phyloP scores from a whole-genome alignment of 2,888 invertebrate genomes.

The Strigamia transsilvanica region DNA sequence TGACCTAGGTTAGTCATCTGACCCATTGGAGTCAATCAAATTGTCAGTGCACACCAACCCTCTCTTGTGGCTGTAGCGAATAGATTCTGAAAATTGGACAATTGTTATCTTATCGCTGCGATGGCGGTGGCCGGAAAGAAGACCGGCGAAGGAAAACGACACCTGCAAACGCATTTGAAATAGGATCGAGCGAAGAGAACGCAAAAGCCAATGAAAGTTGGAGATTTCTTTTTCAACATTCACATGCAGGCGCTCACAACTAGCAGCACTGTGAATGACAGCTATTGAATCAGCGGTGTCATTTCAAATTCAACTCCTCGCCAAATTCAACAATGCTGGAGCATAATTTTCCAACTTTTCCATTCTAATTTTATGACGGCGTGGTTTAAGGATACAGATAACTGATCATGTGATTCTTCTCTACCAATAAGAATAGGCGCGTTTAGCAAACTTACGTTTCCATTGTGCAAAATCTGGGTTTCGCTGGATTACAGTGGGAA shows the following conservation, averaged over 20 bases:
- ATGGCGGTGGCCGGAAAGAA: not conserved
- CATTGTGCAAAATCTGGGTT: too few species aligned
- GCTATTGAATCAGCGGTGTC: not conserved
- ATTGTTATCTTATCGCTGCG: not conserved
- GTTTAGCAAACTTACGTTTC: too few species aligned
- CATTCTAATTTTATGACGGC: too few species aligned
- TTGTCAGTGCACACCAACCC: too few species aligned
- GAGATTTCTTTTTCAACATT: not conserved
- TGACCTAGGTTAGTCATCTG: too few species aligned
- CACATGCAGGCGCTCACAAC: not conserved
- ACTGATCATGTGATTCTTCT: too few species aligned
- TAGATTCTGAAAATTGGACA: not conserved
- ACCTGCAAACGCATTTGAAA: not conserved
- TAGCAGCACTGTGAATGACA: conserved; percentile 1
- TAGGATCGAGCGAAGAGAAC: not conserved
- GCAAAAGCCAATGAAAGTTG: not conserved
- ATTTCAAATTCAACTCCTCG: not conserved
- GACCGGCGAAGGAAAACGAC: not conserved
- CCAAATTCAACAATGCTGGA: not conserved
- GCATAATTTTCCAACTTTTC: too few species aligned
- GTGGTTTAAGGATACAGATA: too few species aligned
- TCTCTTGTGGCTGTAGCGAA: too few species aligned
- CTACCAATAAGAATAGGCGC: too few species aligned
- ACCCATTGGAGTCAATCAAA: too few species aligned
- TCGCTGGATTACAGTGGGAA: too few species aligned